These are phyloP conservation scores for Catostomus latipinnis DNA, from an alignment of 2,797 vertebrate genomes.

Conservation along the genomic window DNA sequence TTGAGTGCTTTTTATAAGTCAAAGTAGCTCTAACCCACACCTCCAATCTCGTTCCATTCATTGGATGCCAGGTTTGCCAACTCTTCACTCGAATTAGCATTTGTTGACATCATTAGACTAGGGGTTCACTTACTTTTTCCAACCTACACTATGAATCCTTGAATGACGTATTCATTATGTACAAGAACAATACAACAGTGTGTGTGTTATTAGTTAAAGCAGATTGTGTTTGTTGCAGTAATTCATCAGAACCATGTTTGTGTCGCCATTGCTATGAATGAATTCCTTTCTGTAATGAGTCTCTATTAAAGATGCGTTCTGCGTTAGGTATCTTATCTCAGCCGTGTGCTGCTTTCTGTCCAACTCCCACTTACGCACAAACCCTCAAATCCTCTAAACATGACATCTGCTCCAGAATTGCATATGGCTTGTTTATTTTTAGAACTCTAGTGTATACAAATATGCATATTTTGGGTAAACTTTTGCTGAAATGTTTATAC, in stretches of 20 bases:
- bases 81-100: no score
- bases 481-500: slow-evolving; percentile 1
- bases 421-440: slow-evolving; percentile 42
- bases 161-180: no score
- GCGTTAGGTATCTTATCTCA: slow-evolving; percentile 58
- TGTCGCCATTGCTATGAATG: slow-evolving; percentile 48
- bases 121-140: no score
- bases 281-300: slow-evolving; percentile 53
- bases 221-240: slow-evolving; percentile 14
- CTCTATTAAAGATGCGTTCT: slow-evolving; percentile 42
- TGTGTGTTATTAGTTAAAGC: no score
- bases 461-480: slow-evolving; percentile 19
- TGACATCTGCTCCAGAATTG: slow-evolving; percentile 13
- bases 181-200: no score
- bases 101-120: no score
- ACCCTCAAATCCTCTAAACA: slow-evolving; percentile 49
- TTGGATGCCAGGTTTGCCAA: no score
- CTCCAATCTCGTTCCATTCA: no score
- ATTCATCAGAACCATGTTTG: slow-evolving; percentile 30
- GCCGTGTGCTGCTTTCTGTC: slow-evolving; percentile 54
- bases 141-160: no score
- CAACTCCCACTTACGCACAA: slow-evolving; percentile 44
- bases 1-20: no score
- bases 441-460: slow-evolving; percentile 34
- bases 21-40: no score